Evolutionary conservation across 2,888 invertebrate species (phyloP), one percentile per base, ranked within the genome.

Genomic region (Ceramica pisi): DNA sequence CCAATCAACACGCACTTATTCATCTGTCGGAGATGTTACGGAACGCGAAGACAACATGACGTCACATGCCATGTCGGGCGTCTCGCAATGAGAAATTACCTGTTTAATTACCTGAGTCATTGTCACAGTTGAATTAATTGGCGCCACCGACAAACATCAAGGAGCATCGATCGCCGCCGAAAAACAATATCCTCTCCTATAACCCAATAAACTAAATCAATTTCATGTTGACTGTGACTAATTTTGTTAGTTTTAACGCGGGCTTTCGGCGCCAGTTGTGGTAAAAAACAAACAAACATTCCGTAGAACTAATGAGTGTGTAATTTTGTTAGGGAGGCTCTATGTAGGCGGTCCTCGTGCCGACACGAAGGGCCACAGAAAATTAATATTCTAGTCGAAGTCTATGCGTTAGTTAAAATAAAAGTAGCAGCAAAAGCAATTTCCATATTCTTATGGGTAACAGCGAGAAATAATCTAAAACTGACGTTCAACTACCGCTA

Each of bases 1-100:
- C 95, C 95, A 94, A 95, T 94, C 95, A 92, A 93, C 94, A 93
- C 92, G 88, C 93, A 93, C 93, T 94, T 94, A 96, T 95, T 96
- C 95, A 95, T 95, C 92, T 93, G 95, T 95, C 95, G 75, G 67
- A 51, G 73, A 67, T 64, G 67, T 62, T 78, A 66, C 75, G 48
- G 63, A 69, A 82, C 71, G 74, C 64, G 78, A 84, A 81, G 85
- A 87, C 89, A 87, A 81, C 86, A 81, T 83, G 84, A 86, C 80
- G 80, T 84, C 88, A 89, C 86, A 82, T 80, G 87, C 81, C 87
- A 86, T 90, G 91, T 90, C 89, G 78, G 80, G 90, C 89, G 92
- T 90, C 89, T 90, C 81, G 85, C 81, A 78, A 75, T 92, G 92
- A 93, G 91, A 92, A 90, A 92, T 94, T 93, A 90, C 90, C 87